phyloP scores from a whole-genome alignment of 2,113 vertebrate species.

The Coptodon rendalli region DNA sequence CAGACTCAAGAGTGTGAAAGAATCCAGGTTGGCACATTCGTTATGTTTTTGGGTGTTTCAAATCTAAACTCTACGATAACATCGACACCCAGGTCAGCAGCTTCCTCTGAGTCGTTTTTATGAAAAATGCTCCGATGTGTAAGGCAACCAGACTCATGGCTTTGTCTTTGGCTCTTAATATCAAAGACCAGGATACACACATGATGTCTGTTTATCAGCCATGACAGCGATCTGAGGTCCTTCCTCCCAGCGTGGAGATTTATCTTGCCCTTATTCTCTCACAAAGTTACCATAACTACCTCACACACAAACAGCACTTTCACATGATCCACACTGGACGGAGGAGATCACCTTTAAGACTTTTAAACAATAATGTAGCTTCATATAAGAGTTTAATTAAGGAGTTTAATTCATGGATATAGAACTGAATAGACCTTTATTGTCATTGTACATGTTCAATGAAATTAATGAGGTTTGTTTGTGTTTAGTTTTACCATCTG shows the following conservation, averaged over 20 bases:
- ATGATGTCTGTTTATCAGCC: not conserved
- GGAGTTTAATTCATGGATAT: fast-evolving
- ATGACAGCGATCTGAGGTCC: too few species aligned
- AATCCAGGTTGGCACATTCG: not conserved
- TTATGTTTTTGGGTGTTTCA: not conserved
- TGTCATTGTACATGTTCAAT: not conserved
- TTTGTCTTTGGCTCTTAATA: not conserved
- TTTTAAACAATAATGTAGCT: not conserved
- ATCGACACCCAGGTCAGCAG: not conserved
- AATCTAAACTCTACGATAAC: not conserved
- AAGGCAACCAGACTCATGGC: too few species aligned
- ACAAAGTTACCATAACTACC: not conserved
- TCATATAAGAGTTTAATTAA: not conserved
- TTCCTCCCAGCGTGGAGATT: too few species aligned
- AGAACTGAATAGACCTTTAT: not conserved
- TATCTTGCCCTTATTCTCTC: too few species aligned
- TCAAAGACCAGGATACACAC: not conserved
- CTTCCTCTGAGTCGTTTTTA: not conserved
- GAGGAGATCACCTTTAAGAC: not conserved
- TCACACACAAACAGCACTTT: not conserved
- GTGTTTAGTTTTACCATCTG: not conserved
- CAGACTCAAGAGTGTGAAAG: not conserved
- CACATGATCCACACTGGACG: fast-evolving
- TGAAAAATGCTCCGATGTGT: too few species aligned
- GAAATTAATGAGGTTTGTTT: not conserved